phyloP scores from a whole-genome alignment of 2,113 vertebrate genomes.

The Trematocara variabile region DNA sequence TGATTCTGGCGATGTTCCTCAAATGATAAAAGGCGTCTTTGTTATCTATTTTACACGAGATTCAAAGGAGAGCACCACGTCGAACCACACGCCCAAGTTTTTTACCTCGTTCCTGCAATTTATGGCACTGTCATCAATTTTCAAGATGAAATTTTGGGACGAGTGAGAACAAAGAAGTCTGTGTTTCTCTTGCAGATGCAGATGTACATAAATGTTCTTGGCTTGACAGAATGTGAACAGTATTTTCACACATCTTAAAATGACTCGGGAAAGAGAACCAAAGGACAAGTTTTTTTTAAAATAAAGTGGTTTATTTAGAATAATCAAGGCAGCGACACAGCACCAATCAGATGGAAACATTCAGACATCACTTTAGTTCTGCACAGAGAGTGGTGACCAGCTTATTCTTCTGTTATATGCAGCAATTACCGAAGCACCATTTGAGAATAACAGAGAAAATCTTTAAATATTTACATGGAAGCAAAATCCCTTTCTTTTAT shows the following conservation, averaged over 20 bases:
- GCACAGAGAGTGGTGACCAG: constrained; percentile 11
- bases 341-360: constrained; percentile 31
- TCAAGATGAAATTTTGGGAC: too few species aligned
- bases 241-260: background rate
- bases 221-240: background rate
- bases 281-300: background rate
- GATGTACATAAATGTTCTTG: rapidly evolving
- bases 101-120: too few species aligned
- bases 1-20: too few species aligned
- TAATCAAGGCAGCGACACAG: constrained; percentile 23
- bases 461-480: background rate
- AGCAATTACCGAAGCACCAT: constrained; percentile 33
- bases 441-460: background rate
- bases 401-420: constrained; percentile 43
- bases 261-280: background rate
- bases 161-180: background rate
- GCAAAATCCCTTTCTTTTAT: background rate
- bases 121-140: too few species aligned
- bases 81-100: too few species aligned
- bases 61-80: too few species aligned
- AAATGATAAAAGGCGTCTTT: too few species aligned
- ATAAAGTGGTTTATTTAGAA: constrained; percentile 55
- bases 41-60: too few species aligned
- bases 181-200: background rate
- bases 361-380: constrained; percentile 14